Evolutionary conservation across 1,140 invertebrate species (phyloP), one percentile per base, ranked within the genome.

Genomic region (Drosophila willistoni): DNA sequence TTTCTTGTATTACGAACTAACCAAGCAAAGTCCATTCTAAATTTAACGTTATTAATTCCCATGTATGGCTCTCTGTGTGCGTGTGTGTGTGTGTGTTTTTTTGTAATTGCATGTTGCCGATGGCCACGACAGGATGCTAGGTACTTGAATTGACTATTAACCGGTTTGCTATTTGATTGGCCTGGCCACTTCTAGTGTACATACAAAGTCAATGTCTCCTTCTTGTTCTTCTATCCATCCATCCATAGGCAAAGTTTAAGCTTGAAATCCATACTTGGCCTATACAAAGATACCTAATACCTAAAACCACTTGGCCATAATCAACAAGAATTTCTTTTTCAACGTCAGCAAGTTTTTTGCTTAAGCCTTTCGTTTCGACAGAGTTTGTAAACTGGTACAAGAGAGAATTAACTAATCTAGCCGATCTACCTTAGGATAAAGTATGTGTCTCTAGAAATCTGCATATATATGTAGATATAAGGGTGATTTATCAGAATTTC

Each of bases 1-100:
- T 68, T 63, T 39, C 10, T 39, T 44, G 36, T 29, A 29, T 25
- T 55, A 69, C 68, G 73, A 42, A 47, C 71, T 77, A 86, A 4
- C 19, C 56, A 74, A 68, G 72, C 83, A 87, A 87, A 87, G 83
- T 89, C 76, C 83, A 89, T 87, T 87, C 83, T 87, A 89, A 87
- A 87, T 87, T 87, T 87, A 87, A 83, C 77, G 68, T 79, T 79
- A 87, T 61, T 70, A 68, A 68, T 65, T 62, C 42, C 5, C 19
- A 34, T 25, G 25, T 63, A 51, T 51, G 44, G 3, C 10, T 39
- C 10, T 39, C 12, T 13, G 41, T 42, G 65, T 70, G 36, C 29
- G 41, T 14, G 41, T 14, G 41, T 14, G 61, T 47, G 69, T 74
- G 41, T 33, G 73, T 77, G 62, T 66, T 25, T 77, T 34, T 34